Evolutionary conservation across 2,113 vertebrate genomes (phyloP), one percentile per base, ranked within the genome.

Genomic region (Tricholaema leucomelas): DNA sequence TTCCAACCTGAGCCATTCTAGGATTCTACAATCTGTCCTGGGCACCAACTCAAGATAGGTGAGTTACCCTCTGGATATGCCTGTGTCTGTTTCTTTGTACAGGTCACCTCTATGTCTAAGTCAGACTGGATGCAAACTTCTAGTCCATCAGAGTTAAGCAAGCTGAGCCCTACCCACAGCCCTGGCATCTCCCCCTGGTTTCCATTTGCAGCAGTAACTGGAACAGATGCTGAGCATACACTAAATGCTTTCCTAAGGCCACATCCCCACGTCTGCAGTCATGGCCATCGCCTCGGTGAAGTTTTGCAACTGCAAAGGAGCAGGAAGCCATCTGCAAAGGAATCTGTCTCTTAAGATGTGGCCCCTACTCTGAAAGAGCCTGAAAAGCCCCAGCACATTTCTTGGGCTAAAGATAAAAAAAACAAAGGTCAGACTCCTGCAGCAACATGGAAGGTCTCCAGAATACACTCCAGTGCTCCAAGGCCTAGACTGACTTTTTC

Each of bases 161-260:
- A 84, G 59, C 20, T 30, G 31, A 40, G 61, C 67, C 59, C 81
- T 94, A 83, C 60, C 85, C 81, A 19, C 12, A 36, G 77, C 31
- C 50, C 74, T 95, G 94, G 90, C 90, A 87, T 85, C 87, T 94
- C 88, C 94, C 46, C 12, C 16, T 79, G 80, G 61, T 93, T 95
- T 94, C 90, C 93, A 90, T 92, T 88, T 91, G 90, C 88, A 91
- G 92, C 77, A 78, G 85, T 54, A 65, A 65, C 70, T 81, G 80
- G 78, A 92, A 95, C 93, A 95, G 94, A 95, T 87, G 92, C 81
- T 95, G 92, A 81, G 92, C 88, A 93, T 90, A 92, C 78, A 89
- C 82, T 79, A 94, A 94, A 93, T 94, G 93, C 67, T 94, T 95
- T 95, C 94, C 88, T 96, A 93, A 94, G 93, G 92, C 95, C 93